A percentile compares a stretch with the other conserved stretches of the same genome.
These are phyloP conservation scores for Noctua janthina DNA, from an alignment of 2,888 invertebrate genomes.

Conservation along the genomic window DNA sequence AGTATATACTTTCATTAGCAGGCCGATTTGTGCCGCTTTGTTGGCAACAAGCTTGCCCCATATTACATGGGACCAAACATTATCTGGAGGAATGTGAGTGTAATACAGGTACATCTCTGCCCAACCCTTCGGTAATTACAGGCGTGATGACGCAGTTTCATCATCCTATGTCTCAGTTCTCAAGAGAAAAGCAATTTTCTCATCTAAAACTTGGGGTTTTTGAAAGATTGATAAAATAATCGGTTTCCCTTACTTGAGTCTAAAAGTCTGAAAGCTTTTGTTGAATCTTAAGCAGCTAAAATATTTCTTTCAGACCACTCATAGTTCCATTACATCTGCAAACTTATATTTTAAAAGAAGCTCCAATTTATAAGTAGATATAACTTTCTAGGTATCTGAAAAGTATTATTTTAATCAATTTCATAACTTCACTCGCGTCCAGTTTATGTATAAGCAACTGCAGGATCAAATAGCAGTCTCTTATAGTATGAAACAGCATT, in stretches of 20 bases:
- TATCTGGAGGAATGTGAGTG: not conserved
- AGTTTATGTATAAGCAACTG: conserved; percentile 3
- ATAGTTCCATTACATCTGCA: conserved; percentile 15
- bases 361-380: not conserved
- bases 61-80: not conserved
- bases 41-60: not conserved
- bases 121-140: not conserved
- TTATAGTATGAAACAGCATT: conserved; percentile 8
- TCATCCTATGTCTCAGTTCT: not conserved
- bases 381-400: not conserved
- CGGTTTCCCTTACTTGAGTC: not conserved
- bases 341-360: not conserved
- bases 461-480: conserved; percentile 3
- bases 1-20: not conserved
- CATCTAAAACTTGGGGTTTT: not conserved
- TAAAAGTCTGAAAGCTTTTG: conserved; percentile 18
- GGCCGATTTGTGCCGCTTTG: not conserved
- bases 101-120: not conserved
- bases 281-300: conserved; percentile 29
- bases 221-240: not conserved
- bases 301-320: not conserved
- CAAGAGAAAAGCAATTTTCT: not conserved
- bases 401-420: conserved; percentile 35
- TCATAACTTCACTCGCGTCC: not conserved
- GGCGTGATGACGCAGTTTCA: not conserved